Evolutionary conservation across 2,797 vertebrate species (phyloP), one percentile per base, ranked within the genome.

Genomic region (Chelmon rostratus): DNA sequence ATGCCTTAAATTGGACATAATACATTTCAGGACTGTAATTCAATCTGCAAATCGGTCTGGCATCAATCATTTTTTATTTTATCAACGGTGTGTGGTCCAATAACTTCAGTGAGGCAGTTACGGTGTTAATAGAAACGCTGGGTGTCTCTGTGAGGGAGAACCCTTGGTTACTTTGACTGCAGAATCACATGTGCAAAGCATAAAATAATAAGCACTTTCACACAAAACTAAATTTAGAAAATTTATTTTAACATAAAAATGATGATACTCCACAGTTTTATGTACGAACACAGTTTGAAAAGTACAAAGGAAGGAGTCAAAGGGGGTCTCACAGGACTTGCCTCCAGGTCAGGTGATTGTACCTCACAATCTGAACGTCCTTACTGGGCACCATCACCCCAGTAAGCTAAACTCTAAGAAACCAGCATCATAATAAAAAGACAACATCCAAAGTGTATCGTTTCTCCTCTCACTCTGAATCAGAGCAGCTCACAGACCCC

Each of bases 241-340:
- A 87, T 95, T 93, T 95, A 95, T 95, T 95, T 86, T 76, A 53
- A 92, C 91, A 89, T 87, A 92, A 87, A 92, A 93, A 93, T 83
- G 63, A 78, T 85, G 88, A 93, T 87, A 93, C 87, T 93, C 92
- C 91, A 95, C 94, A 93, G 89, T 90, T 89, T 72, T 91, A 91
- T 92, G 87, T 93, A 94, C 88, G 82, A 93, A 95, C 91, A 94
- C 81, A 80, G 85, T 88, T 90, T 82, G 76, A 76, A 92, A 94
- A 95, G 91, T 92, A 93, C 91, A 94, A 92, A 93, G 83, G 83
- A 83, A 68, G 77, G 84, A 88, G 83, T 84, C 78, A 84, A 88
- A 88, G 76, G 78, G 84, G 40, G 82, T 80, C 82, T 90, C 85
- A 84, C 81, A 87, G 73, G 68, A 77, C 89, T 88, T 64, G 64